Conservation (phyloP, 1,140 invertebrate species). For the Hylyphantes graminicola region DNA sequence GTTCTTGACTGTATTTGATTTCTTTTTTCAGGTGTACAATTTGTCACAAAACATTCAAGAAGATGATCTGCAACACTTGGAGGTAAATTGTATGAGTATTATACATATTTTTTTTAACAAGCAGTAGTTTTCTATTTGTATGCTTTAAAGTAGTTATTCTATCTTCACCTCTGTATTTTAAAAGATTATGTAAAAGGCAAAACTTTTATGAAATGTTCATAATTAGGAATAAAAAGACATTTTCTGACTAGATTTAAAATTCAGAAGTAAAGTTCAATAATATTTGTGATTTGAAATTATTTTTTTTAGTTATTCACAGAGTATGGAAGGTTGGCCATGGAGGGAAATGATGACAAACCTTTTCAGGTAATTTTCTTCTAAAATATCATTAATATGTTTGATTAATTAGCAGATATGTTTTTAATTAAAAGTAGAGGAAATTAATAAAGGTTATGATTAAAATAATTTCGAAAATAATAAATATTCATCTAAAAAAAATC, state of each 20-base stretch:
- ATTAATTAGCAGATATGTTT: too few species aligned
- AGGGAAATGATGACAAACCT: slow-evolving; percentile 86
- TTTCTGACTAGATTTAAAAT: not conserved
- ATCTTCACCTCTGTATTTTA: too few species aligned
- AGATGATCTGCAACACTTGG: slow-evolving; percentile 71
- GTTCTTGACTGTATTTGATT: not conserved
- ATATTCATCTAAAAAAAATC: too few species aligned
- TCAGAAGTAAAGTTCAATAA: slow-evolving; percentile 2
- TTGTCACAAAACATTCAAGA: slow-evolving; percentile 71
- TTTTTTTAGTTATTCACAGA: slow-evolving; percentile 90
- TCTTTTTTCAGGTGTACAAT: slow-evolving; percentile 70
- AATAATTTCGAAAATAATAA: too few species aligned
- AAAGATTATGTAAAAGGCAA: not conserved
- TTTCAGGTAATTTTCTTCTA: slow-evolving; percentile 75
- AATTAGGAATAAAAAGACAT: not conserved
- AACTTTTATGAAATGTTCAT: not conserved
- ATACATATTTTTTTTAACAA: not conserved
- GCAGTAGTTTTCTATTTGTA: not conserved
- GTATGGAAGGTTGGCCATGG: slow-evolving; percentile 93
- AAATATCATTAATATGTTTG: too few species aligned
- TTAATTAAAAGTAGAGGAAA: too few species aligned
- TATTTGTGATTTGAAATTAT: too few species aligned
- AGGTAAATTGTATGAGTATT: slow-evolving; percentile 30
- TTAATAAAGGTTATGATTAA: too few species aligned
- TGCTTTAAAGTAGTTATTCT: too few species aligned